Base-by-base conservation (phyloP, 2,113 vertebrate genomes). In the Phyllopteryx taeniolatus region DNA sequence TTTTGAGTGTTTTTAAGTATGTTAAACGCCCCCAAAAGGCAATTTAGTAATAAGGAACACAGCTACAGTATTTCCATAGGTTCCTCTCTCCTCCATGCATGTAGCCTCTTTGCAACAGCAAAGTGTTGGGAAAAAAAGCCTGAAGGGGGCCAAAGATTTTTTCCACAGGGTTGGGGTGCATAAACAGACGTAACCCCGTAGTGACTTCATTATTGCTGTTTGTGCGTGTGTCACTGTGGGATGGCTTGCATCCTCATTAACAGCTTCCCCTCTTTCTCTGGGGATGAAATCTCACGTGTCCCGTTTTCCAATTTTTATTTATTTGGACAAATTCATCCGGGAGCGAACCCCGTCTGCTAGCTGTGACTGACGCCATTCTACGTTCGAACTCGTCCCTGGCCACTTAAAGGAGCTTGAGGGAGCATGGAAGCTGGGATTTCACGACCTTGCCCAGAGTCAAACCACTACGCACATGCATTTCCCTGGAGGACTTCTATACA, bases 261-360 rank as follows among this genome's bases (percentile, higher is more conserved):
- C 59, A 35, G 59, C 63, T 13, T 39, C 42, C 39, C 1, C 17
- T 44, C 42, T 12, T 20, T 65, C 63, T 19, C 61, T 17, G 42
- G 63, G 12, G 42, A 65, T 46, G 63, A 65, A 20, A 14, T 35
- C 59, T 61, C 59, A 61, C 3, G 59, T 35, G 59, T 35, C 59
- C 59, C 6, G 14, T 65, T 65, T 65, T 65, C 63, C 63, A 65
- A 19, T 43, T 65, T 44, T 65, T 46, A 65, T 65, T 65, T 65
- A 65, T 65, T 44, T 13, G 39, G 63, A 44, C 14, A 65, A 65
- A 65, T 19, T 65, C 63, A 14, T 44, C 42, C 11, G 20, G 63
- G 63, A 44, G 42, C 20, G 20, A 43, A 44, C 42, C 63, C 11
- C 42, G 63, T 61, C 42, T 46, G 42, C 42, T 44, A 20, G 39